Percentiles rank a stretch among this genome's conserved stretches.
These are phyloP conservation scores for Heteromyza rotundicornis DNA, from an alignment of 2,888 invertebrate genomes.

Conservation along the genomic window DNA sequence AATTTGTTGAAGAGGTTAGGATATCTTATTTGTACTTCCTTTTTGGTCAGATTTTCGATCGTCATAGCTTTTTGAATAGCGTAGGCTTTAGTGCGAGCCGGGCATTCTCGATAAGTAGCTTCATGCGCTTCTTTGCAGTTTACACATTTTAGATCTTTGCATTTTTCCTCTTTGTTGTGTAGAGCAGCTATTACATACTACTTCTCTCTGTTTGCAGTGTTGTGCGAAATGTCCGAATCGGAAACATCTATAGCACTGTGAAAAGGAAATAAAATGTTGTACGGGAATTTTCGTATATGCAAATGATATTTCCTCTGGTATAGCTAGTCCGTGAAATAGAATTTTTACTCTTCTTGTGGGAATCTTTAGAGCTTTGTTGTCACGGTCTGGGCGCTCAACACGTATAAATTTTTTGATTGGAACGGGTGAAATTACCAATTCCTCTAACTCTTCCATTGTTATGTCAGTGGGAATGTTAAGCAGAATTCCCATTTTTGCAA, in stretches of 20 bases:
- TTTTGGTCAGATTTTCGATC: too few relatives aligned
- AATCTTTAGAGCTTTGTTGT: background rate
- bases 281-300: slow-evolving; percentile 5
- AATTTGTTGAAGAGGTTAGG: too few relatives aligned
- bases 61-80: too few relatives aligned
- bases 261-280: background rate
- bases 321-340: background rate
- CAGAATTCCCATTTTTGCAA: slow-evolving; percentile 3
- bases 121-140: too few relatives aligned
- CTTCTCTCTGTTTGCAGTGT: slow-evolving; percentile 7
- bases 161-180: too few relatives aligned
- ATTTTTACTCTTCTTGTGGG: slow-evolving; percentile 8
- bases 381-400: background rate
- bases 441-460: background rate
- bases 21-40: too few relatives aligned
- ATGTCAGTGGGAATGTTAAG: background rate
- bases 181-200: background rate
- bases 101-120: too few relatives aligned
- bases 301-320: background rate
- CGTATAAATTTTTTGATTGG: slow-evolving; percentile 1
- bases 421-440: background rate
- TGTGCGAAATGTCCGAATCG: slow-evolving; percentile 3
- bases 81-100: too few relatives aligned
- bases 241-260: slow-evolving; percentile 7
- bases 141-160: too few relatives aligned